phyloP scores from a whole-genome alignment of 1,140 invertebrate genomes.

The Euwallacea fornicatus region DNA sequence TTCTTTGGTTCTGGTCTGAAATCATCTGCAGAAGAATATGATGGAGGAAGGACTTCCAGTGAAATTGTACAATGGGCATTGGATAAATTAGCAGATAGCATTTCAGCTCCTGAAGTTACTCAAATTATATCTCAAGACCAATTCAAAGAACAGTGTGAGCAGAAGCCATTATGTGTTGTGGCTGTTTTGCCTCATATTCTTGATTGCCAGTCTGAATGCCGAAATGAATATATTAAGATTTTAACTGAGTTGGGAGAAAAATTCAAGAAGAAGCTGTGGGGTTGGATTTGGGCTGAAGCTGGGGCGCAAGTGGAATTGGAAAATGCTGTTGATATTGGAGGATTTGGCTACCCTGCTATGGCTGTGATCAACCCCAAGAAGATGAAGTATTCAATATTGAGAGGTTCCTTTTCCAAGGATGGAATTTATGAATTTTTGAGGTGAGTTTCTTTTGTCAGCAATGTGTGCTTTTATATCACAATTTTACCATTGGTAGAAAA shows the following conservation, averaged over 20 bases:
- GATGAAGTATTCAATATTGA: constrained; percentile 92
- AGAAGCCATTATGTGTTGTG: constrained; percentile 90
- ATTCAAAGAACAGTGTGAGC: constrained; percentile 77
- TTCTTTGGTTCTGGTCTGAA: constrained; percentile 86
- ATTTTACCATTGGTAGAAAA: too few relatives aligned
- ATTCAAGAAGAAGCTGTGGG: constrained; percentile 96
- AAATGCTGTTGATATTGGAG: constrained; percentile 89
- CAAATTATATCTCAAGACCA: constrained; percentile 66
- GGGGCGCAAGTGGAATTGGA: constrained; percentile 71
- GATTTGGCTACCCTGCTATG: constrained; percentile 91
- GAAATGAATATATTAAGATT: constrained; percentile 84
- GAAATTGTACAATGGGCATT: constrained; percentile 93
- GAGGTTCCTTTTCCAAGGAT: constrained; percentile 91
- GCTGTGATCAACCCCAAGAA: constrained; percentile 96
- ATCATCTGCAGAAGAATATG: constrained; percentile 74
- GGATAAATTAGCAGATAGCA: constrained; percentile 82
- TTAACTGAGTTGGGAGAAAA: constrained; percentile 82
- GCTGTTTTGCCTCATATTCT: constrained; percentile 95
- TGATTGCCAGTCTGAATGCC: constrained; percentile 93
- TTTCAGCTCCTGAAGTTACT: constrained; percentile 86
- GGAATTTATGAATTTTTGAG: constrained; percentile 69
- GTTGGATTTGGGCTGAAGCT: constrained; percentile 58
- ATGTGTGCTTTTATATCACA: not conserved
- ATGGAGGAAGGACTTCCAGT: constrained; percentile 85
- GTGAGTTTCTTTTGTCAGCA: constrained; percentile 31